These are phyloP conservation scores for Mesoclemmys tuberculata DNA, from an alignment of 2,113 vertebrate genomes.

Conservation along the genomic window DNA sequence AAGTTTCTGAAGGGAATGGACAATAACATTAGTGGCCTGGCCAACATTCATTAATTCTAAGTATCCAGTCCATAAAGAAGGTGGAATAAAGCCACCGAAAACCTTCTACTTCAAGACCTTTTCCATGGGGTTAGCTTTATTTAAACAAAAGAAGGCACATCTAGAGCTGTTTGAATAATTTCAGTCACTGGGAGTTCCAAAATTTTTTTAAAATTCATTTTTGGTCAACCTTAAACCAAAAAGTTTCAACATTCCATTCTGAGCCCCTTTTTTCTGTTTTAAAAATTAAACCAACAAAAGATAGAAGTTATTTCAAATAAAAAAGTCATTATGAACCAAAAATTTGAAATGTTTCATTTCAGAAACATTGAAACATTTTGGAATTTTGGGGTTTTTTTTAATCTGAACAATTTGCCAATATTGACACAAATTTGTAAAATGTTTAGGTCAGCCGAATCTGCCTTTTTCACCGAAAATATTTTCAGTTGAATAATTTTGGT, in stretches of 20 bases:
- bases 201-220: not conserved
- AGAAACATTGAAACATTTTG: not conserved
- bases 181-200: not conserved
- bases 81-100: not conserved
- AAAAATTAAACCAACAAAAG: too few relatives aligned
- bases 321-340: not conserved
- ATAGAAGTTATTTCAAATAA: not conserved
- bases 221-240: not conserved
- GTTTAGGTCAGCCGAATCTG: not conserved
- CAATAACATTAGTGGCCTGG: not conserved
- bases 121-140: not conserved
- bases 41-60: not conserved
- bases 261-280: not conserved
- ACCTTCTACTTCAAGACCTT: not conserved
- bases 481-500: not conserved
- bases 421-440: not conserved
- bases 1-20: not conserved
- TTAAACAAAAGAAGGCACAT: not conserved
- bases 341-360: not conserved
- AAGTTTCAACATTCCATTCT: not conserved
- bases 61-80: not conserved
- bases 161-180: not conserved
- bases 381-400: not conserved
- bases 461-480: not conserved
- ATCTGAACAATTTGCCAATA: not conserved